Evolutionary conservation across 2,888 invertebrate species (phyloP).

Genomic region (Rutpela maculata): DNA sequence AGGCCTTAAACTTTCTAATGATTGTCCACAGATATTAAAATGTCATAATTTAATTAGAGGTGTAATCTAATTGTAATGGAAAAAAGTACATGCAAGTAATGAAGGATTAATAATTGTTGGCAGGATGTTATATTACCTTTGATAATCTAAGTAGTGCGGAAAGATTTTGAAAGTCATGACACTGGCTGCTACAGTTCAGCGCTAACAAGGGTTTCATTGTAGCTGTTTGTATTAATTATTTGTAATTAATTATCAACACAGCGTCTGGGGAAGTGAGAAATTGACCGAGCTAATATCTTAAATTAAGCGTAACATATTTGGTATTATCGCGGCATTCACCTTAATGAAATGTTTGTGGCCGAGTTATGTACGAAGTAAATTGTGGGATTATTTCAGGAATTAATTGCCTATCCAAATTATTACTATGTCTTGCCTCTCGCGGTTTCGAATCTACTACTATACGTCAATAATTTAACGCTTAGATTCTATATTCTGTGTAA

Average conservation of each 20-base stretch:
- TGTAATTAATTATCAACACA: constrained; percentile 20
- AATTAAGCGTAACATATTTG: constrained; percentile 38
- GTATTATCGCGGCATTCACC: neutral
- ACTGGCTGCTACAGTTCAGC: neutral
- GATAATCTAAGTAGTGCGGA: neutral
- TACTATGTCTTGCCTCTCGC: too few relatives aligned
- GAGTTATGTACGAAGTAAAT: too few relatives aligned
- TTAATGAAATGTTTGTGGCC: neutral
- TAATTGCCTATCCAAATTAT: neutral
- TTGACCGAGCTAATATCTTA: constrained; percentile 43
- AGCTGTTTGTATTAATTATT: constrained; percentile 36
- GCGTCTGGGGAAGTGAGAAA: constrained; percentile 15
- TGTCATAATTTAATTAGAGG: too few relatives aligned
- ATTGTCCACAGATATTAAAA: too few relatives aligned
- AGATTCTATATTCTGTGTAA: too few relatives aligned
- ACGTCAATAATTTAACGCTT: too few relatives aligned
- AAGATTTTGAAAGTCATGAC: neutral
- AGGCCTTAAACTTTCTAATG: too few relatives aligned
- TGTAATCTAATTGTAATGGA: too few relatives aligned
- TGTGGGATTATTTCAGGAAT: neutral
- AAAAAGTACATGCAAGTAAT: too few relatives aligned
- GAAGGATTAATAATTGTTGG: neutral
- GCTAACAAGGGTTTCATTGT: constrained; percentile 22
- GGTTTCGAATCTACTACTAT: too few relatives aligned
- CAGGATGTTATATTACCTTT: neutral